Percentiles rank a stretch among this genome's conserved stretches.
Conservation (phyloP, 2,888 invertebrate species). For the Cistogaster globosa region DNA sequence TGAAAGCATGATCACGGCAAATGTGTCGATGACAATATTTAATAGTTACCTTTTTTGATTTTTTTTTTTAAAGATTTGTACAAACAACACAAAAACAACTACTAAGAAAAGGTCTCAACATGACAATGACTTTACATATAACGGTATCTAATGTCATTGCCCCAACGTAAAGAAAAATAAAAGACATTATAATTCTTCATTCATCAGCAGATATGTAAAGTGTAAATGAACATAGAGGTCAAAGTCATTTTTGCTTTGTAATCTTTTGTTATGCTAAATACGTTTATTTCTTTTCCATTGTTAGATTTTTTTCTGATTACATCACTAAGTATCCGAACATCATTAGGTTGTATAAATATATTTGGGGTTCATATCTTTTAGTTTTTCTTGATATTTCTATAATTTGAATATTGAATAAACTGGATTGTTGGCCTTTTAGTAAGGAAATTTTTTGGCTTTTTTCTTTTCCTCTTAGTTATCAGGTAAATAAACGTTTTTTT, state of each 20-base stretch:
- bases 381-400: not conserved
- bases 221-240: slow-evolving; percentile 2
- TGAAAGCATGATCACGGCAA: no score
- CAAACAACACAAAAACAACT: no score
- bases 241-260: slow-evolving; percentile 6
- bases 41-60: no score
- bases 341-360: not conserved
- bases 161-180: slow-evolving; percentile 33
- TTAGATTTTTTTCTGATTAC: not conserved
- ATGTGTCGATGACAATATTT: no score
- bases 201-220: not conserved
- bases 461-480: no score
- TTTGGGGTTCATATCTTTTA: not conserved
- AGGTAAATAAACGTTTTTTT: no score
- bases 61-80: no score
- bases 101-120: no score
- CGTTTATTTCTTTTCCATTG: not conserved
- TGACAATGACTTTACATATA: slow-evolving; percentile 5
- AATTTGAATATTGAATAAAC: no score
- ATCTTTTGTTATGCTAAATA: slow-evolving; percentile 45
- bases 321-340: not conserved
- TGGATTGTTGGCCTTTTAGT: not conserved
- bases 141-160: slow-evolving; percentile 60
- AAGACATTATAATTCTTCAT: slow-evolving; percentile 2
- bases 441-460: no score